Base-by-base conservation (phyloP, 2,888 invertebrate genomes). In the Pristionchus mayeri region DNA sequence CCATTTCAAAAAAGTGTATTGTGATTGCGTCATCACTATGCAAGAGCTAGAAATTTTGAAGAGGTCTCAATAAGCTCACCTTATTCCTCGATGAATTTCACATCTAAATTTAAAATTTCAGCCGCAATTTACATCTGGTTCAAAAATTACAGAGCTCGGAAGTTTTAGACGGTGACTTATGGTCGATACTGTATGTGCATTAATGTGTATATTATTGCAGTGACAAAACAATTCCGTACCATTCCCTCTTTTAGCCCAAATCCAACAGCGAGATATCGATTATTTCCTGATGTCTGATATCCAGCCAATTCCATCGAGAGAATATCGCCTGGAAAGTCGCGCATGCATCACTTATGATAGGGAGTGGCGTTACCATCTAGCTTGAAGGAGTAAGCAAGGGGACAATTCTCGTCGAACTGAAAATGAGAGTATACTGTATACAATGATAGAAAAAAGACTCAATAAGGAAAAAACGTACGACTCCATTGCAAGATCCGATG, bases 401-500 rank as follows among this genome's bases (percentile, higher is more conserved):
- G 24, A 50, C 76, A 78, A 6, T 78, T 50, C 16, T 16, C 11
- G 3, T n/a, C 21, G 11, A 78, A 18, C 76, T 78, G 50, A 7
- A 78, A 78, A 78, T 78, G 30, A n/a, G 9, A n/a, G n/a, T n/a
- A n/a, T n/a, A n/a, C n/a, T n/a, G n/a, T n/a, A n/a, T n/a, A n/a
- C n/a, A n/a, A 24, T 50, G 16, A 13, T 0, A 30, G 7, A 30
- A 24, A 0, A 0, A 18, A 1, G 18, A 30, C 2, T 2, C 0
- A 21, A 27, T 1, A 30, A 44, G 13, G 9, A 11, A 7, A 1
- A n/a, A 50, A 78, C 50, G 27, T 11, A 50, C 48, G 3, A 50
- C 40, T 30, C 76, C 76, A 30, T 78, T 78, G 76, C 76, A 78
- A 4, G 76, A 37, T 50, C 50, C 50, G 27, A 78, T 78, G 50